Evolutionary conservation across 1,140 invertebrate genomes (phyloP), one percentile per base, ranked within the genome.

Genomic region (Zaprionus kolodkinae): DNA sequence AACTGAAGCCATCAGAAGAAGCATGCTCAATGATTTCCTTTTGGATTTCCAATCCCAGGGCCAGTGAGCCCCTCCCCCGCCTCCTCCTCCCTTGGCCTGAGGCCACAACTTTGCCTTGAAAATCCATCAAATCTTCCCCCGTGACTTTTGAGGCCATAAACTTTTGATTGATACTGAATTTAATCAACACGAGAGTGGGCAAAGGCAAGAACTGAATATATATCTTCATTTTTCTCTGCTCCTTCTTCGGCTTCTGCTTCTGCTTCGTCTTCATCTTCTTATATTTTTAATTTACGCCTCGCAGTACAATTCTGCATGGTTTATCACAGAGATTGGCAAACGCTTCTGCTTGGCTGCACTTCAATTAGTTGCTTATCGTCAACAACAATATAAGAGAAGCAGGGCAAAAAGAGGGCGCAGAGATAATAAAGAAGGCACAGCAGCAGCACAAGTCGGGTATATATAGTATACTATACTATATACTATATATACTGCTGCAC

Each of bases 321-420:
- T 87, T 87, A 87, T 87, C 84, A 87, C 84, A 87, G 84, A 89
- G 85, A 89, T 88, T 88, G 85, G 85, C 85, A 89, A 88, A 85
- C 81, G 85, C 63, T 89, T 81, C 81, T 78, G 85, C 85, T 89
- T 85, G 75, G 88, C 68, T 88, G 85, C 81, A 88, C 85, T 88
- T 88, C 85, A 88, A 88, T 88, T 88, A 88, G 85, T 89, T 85
- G 78, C 62, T 56, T 61, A 66, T 60, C 68, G 72, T 71, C 79
- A 81, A 88, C 75, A 86, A 78, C 57, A 75, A 38, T 40, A 52
- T 35, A 54, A 35, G 6, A 35, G 3, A 38, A 38, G 21, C 21
- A 21, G 21, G 21, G 40, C 68, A 15, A 2, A 27, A 17, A 27
- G 40, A 62, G 5, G 69, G 43, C 50, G 50, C 38, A 12, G 21